phyloP scores from a whole-genome alignment of 2,113 vertebrate genomes.

The Ancistrus triradiatus region DNA sequence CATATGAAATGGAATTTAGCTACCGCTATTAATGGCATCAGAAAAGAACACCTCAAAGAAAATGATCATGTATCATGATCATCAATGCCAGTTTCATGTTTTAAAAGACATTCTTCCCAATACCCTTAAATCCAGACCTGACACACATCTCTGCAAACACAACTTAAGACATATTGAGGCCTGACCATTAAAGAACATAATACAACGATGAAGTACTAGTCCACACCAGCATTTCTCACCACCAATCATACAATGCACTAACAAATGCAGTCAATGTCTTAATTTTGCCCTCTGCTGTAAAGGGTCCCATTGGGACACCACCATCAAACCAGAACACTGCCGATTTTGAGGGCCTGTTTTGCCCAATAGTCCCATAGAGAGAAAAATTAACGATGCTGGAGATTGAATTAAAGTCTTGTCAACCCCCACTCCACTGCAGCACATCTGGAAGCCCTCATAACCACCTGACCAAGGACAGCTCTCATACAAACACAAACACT shows the following conservation, averaged over 20 bases:
- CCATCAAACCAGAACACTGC: conserved; percentile 21
- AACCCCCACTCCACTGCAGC: conserved; percentile 20
- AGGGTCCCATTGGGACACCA: conserved; percentile 39
- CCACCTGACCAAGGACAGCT: conserved; percentile 42
- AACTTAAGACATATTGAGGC: no score
- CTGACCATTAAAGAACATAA: neutral
- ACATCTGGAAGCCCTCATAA: conserved; percentile 42
- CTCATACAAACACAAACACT: neutral
- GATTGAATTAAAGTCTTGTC: conserved; percentile 43
- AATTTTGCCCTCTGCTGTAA: conserved; percentile 28
- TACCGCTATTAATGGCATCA: neutral
- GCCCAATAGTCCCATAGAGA: conserved; percentile 40
- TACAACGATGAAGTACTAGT: neutral
- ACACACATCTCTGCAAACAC: no score
- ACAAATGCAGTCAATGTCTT: conserved; percentile 3
- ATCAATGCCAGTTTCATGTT: no score
- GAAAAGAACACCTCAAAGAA: neutral
- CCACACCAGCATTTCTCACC: neutral
- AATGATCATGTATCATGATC: no score
- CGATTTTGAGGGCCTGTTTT: conserved; percentile 31
- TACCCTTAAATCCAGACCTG: no score
- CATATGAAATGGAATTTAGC: no score
- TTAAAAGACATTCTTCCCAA: no score
- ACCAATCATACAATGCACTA: neutral
- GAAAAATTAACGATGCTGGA: conserved; percentile 38